Evolutionary conservation across 2,797 vertebrate species (phyloP).

Genomic region (Clarias fuscus): DNA sequence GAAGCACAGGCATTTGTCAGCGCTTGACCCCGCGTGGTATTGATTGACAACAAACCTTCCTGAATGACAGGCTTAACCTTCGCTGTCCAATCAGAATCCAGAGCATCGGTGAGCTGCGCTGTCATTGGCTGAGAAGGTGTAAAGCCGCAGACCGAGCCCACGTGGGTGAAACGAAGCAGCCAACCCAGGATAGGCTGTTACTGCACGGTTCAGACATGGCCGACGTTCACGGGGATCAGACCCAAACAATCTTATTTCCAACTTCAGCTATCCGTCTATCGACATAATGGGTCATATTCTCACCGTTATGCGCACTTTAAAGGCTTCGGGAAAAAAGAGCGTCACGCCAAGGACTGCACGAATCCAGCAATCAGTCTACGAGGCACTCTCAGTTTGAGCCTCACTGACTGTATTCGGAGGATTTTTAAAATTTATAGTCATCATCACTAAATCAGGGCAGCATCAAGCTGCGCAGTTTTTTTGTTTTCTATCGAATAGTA

Average conservation of each 20-base stretch:
- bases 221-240: constrained; percentile 76
- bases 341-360: background rate
- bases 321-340: constrained; percentile 48
- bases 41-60: constrained; percentile 82
- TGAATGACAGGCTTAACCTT: constrained; percentile 76
- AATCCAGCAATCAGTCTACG: background rate
- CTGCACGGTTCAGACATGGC: constrained; percentile 73
- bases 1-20: constrained; percentile 90
- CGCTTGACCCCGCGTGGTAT: constrained; percentile 90
- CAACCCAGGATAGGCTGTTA: constrained; percentile 71
- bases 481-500: too few relatives aligned
- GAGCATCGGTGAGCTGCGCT: constrained; percentile 51
- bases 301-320: constrained; percentile 54
- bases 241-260: constrained; percentile 72
- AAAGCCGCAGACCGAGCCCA: constrained; percentile 74
- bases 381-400: constrained; percentile 10
- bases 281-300: constrained; percentile 63
- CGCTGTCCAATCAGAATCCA: constrained; percentile 67
- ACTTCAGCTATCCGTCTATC: constrained; percentile 58
- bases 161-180: constrained; percentile 71
- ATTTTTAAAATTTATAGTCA: background rate
- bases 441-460: background rate
- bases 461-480: background rate
- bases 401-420: background rate
- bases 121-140: constrained; percentile 66